Evolutionary conservation across 2,888 invertebrate species (phyloP).

Genomic region (Capitulum mitella): DNA sequence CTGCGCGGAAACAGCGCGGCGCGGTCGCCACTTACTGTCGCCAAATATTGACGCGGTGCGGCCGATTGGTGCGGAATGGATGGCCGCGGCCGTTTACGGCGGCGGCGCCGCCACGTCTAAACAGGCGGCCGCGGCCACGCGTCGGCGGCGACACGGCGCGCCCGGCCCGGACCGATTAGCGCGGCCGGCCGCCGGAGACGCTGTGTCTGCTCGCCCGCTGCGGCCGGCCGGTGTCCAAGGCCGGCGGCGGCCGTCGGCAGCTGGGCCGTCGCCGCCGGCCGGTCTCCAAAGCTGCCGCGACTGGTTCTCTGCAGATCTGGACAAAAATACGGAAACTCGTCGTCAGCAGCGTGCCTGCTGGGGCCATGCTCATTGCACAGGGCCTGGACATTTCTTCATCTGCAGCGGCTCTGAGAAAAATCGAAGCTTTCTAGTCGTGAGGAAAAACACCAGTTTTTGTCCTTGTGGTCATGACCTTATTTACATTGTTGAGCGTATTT

Average conservation of each 20-base stretch:
- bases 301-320: too few species aligned
- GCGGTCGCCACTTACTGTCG: background rate
- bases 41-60: background rate
- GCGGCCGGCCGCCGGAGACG: background rate
- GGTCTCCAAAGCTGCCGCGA: too few species aligned
- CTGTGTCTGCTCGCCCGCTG: background rate
- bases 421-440: too few species aligned
- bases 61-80: background rate
- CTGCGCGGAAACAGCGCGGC: background rate
- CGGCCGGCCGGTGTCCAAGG: background rate
- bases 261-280: background rate
- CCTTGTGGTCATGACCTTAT: too few species aligned
- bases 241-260: background rate
- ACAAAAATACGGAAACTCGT: too few species aligned
- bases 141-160: background rate
- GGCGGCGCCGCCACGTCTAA: background rate
- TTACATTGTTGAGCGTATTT: too few species aligned
- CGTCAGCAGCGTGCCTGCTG: too few species aligned
- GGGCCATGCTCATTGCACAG: too few species aligned
- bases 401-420: too few species aligned
- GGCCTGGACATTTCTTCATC: too few species aligned
- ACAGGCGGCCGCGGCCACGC: background rate
- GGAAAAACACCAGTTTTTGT: too few species aligned
- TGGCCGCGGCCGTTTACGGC: background rate
- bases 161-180: background rate